Evolutionary conservation across 2,888 invertebrate species (phyloP), one percentile per base, ranked within the genome.

Genomic region (Cantharis rufa): DNA sequence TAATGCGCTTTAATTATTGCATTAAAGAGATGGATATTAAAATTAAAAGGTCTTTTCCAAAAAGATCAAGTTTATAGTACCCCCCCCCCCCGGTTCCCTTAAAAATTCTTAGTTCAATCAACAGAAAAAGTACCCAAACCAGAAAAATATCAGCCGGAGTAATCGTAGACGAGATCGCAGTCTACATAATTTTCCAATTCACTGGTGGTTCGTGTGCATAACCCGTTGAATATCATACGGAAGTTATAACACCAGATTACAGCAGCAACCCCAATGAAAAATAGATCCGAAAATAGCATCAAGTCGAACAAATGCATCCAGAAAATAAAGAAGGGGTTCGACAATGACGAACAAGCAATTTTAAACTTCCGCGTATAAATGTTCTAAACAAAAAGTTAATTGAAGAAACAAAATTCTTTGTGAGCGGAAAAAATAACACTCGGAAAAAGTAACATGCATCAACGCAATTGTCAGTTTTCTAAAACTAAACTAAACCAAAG

Each of bases 271-370:
- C 27, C 15, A 72, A 48, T 61, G 48, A 72, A 72, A 68, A 64
- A 18, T 13, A 27, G 15, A 15, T 69, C 68, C 69, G 15, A 72
- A 72, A 72, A 72, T 72, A 72, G 48, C 69, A 48, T 61, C 62
- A 24, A 66, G 48, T 15, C 24, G 21, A 66, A 66, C 21, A 66
- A 66, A 66, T 66, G 48, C 2, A 2, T 66, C 21, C 11, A 3
- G 9, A 21, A n/a, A n/a, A 48, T 48, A n/a, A n/a, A n/a, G 48
- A n/a, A 48, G n/a, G 48, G 48, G n/a, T 21, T n/a, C 64, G 21
- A 66, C 21, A 66, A 66, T 66, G 64, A 18, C 21, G 13, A n/a
- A 16, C 21, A 66, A 18, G 3, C 64, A 66, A 11, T 48, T 48
- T 63, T 21, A 63, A 16, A 63, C 63, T 63, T 21, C 18, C 63